Percentiles rank a stretch among this genome's conserved stretches.
Conservation (phyloP, 2,113 vertebrate genomes). For the Datnioides undecimradiatus region DNA sequence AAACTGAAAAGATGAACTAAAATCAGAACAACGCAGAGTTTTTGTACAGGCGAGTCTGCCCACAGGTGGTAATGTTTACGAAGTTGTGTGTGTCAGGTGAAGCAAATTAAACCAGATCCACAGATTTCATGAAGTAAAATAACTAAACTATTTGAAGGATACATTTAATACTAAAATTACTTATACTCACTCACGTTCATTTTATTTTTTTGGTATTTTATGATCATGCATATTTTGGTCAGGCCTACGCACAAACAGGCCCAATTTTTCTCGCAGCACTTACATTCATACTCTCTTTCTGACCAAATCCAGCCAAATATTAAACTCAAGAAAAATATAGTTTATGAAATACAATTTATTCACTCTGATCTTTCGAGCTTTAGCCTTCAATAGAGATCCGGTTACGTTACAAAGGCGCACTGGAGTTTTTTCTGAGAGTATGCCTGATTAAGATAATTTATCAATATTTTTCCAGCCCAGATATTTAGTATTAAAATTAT, state of each 20-base stretch:
- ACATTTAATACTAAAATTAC: background rate
- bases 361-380: background rate
- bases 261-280: background rate
- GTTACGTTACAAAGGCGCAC: background rate
- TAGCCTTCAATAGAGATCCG: background rate
- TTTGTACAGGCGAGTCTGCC: background rate
- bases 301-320: background rate
- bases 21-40: background rate
- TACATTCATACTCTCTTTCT: background rate
- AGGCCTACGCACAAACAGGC: background rate
- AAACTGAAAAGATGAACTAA: conserved; percentile 35
- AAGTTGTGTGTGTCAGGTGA: background rate
- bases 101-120: background rate
- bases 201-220: background rate
- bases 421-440: no score
- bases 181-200: background rate
- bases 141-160: background rate
- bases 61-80: background rate
- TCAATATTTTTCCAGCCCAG: no score
- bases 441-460: no score
- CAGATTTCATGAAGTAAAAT: background rate
- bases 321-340: background rate
- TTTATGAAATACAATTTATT: background rate
- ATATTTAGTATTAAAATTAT: no score
- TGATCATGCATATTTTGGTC: background rate